These are phyloP conservation scores for Bruchidius siliquastri DNA, from an alignment of 2,888 invertebrate genomes.

Conservation along the genomic window DNA sequence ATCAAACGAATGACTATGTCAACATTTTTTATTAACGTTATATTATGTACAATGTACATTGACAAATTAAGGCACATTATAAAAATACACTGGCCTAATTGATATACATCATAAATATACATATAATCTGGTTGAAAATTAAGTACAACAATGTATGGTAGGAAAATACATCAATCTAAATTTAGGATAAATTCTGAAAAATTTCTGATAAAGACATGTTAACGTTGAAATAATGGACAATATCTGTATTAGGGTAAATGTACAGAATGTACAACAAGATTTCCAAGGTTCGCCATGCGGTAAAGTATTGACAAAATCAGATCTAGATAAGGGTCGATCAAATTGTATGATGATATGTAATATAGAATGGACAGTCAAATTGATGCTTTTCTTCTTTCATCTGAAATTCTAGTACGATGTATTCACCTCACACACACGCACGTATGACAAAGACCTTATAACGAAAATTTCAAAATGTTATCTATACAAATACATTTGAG, in stretches of 20 bases:
- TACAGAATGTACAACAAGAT: too few relatives aligned
- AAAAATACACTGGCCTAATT: constrained; percentile 32
- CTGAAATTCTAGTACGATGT: background rate
- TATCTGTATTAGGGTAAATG: too few relatives aligned
- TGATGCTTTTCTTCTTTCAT: too few relatives aligned
- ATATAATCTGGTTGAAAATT: background rate
- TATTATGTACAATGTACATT: constrained; percentile 26
- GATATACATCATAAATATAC: constrained; percentile 7
- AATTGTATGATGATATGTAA: too few relatives aligned
- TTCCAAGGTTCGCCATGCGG: too few relatives aligned
- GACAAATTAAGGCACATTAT: constrained; percentile 33
- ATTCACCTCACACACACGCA: background rate
- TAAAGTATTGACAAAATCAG: too few relatives aligned
- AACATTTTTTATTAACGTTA: constrained; percentile 23
- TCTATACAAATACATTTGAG: background rate
- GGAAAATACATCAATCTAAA: background rate
- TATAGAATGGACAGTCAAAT: too few relatives aligned
- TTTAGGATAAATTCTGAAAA: too few relatives aligned
- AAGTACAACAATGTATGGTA: background rate
- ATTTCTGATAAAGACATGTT: too few relatives aligned
- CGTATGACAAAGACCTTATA: background rate
- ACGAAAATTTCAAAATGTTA: background rate
- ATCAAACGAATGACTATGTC: background rate
- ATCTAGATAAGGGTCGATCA: too few relatives aligned
- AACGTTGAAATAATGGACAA: too few relatives aligned